Base-by-base conservation (phyloP, 2,113 vertebrate genomes). In the Patagioenas fasciata region DNA sequence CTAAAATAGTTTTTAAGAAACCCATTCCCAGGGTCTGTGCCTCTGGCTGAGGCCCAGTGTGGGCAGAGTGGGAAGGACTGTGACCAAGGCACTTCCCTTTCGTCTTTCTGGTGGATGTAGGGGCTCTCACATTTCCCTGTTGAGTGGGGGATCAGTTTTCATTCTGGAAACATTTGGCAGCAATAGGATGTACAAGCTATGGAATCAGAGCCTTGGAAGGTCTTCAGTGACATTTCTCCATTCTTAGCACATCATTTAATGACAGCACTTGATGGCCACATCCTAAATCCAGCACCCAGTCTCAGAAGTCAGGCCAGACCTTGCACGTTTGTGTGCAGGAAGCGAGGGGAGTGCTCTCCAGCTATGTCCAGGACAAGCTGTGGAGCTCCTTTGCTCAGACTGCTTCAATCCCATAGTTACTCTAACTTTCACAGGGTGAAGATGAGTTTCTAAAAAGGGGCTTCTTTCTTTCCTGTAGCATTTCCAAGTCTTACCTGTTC, bases 181-280 rank as follows among this genome's bases (percentile, higher is more conserved):
- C 58, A 53, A 60, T 61, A 85, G 56, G 69, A 88, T 84, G 72
- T 69, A 36, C 64, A 83, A 95, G 65, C 85, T 81, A 19, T 64
- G 80, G 83, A 88, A 85, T 94, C 66, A 38, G 82, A 90, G 82
- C 77, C 84, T 89, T 96, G 90, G 93, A 93, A 94, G 44, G 36
- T 88, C 92, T 88, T 96, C 90, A 91, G 92, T 96, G 90, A 84
- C 94, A 93, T 91, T 96, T 95, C 95, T 93, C 65, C 83, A 72
- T 81, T 96, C 88, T 94, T 96, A 94, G 92, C 93, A 93, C 95
- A 50, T 96, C 74, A 31, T 80, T 96, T 92, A 93, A 91, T 3
- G 25, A 79, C 90, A 91, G 69, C 61, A 25, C 80, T 94, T 84
- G 92, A 86, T 80, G 69, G 67, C 82, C 69, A 50, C 80, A 64